phyloP scores from a whole-genome alignment of 2,888 invertebrate species.

The Mesorhabditis spiculigera region DNA sequence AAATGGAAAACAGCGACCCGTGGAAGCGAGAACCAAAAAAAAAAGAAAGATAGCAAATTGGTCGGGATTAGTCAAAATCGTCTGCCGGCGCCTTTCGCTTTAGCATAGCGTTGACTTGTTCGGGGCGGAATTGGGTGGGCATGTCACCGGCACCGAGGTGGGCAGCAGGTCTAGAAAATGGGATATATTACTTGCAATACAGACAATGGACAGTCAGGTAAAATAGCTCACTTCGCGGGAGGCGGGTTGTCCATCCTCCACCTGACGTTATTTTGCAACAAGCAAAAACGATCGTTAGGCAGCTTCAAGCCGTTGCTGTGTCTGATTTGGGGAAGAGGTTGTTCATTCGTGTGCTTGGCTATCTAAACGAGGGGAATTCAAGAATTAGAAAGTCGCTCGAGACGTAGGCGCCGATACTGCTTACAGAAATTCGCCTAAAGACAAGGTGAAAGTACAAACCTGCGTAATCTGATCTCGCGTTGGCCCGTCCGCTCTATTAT shows the following conservation, averaged over 20 bases:
- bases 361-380: background rate
- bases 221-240: background rate
- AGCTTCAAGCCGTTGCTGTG: background rate
- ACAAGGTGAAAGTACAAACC: background rate
- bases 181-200: background rate
- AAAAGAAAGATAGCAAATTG: background rate
- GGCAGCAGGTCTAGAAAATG: background rate
- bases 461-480: background rate
- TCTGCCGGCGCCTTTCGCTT: background rate
- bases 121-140: background rate
- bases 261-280: slow-evolving; percentile 1
- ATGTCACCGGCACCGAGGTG: background rate
- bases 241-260: slow-evolving; percentile 3
- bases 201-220: background rate
- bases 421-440: too few relatives aligned
- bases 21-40: background rate
- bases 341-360: background rate
- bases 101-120: background rate
- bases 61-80: background rate
- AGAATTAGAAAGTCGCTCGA: too few relatives aligned
- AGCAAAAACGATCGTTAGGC: background rate
- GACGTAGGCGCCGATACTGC: too few relatives aligned
- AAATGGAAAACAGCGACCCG: background rate
- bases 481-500: background rate
- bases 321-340: background rate